Conservation (phyloP, 2,113 vertebrate genomes). For the Psephotus haematonotus region DNA sequence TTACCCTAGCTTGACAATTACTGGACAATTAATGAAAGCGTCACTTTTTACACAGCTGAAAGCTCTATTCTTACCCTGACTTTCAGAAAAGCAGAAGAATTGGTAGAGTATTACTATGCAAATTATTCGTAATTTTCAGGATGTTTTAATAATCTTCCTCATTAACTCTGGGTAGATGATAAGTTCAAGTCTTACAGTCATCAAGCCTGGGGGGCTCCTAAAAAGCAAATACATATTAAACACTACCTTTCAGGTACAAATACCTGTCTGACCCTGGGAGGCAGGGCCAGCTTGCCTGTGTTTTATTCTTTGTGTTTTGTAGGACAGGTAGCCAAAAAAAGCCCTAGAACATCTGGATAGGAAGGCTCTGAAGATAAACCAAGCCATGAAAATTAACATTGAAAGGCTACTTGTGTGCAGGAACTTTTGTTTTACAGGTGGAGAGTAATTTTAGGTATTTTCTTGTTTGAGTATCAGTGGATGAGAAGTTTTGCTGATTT, state of each 20-base stretch:
- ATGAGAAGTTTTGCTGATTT: not conserved
- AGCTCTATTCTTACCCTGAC: not conserved
- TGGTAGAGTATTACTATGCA: not conserved
- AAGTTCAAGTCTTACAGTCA: not conserved
- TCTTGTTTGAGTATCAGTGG: not conserved
- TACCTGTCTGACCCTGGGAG: not conserved
- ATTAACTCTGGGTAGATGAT: conserved; percentile 16
- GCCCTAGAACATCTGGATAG: not conserved
- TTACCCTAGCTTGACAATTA: not conserved
- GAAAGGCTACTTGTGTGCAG: not conserved
- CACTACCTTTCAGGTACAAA: not conserved
- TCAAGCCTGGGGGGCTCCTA: not conserved
- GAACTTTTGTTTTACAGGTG: not conserved
- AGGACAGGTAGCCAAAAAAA: not conserved
- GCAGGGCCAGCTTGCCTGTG: not conserved
- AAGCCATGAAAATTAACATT: not conserved
- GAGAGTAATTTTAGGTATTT: not conserved
- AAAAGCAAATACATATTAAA: not conserved
- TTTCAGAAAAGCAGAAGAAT: conserved; percentile 38
- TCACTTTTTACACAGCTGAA: not conserved
- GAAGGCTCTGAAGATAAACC: not conserved
- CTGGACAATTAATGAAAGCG: not conserved
- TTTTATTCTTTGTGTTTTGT: not conserved
- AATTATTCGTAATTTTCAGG: conserved; percentile 45
- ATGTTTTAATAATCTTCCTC: conserved; percentile 44